These are phyloP conservation scores for Pycnomerus fuliginosus DNA, from an alignment of 2,888 invertebrate species.

Conservation along the genomic window DNA sequence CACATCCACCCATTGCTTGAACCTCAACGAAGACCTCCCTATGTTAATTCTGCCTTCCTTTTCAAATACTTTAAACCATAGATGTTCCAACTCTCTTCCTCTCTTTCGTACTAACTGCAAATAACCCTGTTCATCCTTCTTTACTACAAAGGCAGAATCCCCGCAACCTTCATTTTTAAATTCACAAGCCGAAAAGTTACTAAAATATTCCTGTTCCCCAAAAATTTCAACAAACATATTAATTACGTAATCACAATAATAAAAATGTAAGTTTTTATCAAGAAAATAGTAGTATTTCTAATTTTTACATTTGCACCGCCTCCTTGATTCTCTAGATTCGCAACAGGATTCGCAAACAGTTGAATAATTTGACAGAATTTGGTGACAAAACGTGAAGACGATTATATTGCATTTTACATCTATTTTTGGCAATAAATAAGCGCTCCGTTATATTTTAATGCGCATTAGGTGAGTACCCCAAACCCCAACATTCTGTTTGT, in stretches of 20 bases:
- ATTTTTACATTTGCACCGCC: too few species aligned
- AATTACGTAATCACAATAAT: constrained; percentile 23
- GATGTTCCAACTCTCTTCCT: too few species aligned
- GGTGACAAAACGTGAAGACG: constrained; percentile 1
- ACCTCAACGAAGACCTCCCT: neutral
- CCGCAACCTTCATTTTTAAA: too few species aligned
- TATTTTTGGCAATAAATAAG: constrained; percentile 30
- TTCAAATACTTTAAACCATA: too few species aligned
- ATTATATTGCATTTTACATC: constrained; percentile 27
- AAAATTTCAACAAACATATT: constrained; percentile 14
- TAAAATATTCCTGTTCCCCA: too few species aligned
- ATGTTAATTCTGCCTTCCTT: neutral
- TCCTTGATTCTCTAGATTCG: constrained; percentile 6
- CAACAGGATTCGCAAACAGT: too few species aligned
- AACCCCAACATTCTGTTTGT: neutral
- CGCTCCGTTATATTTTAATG: constrained; percentile 11
- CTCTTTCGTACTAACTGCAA: too few species aligned
- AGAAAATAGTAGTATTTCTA: constrained; percentile 3
- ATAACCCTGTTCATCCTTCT: too few species aligned
- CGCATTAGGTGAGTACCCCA: constrained; percentile 15
- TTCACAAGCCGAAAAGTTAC: too few species aligned
- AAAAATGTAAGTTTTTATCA: constrained; percentile 15
- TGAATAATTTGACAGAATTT: constrained; percentile 11
- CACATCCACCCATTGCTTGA: neutral
- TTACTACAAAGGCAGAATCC: too few species aligned